phyloP scores from a whole-genome alignment of 2,113 vertebrate species.

The Semnornis frantzii region DNA sequence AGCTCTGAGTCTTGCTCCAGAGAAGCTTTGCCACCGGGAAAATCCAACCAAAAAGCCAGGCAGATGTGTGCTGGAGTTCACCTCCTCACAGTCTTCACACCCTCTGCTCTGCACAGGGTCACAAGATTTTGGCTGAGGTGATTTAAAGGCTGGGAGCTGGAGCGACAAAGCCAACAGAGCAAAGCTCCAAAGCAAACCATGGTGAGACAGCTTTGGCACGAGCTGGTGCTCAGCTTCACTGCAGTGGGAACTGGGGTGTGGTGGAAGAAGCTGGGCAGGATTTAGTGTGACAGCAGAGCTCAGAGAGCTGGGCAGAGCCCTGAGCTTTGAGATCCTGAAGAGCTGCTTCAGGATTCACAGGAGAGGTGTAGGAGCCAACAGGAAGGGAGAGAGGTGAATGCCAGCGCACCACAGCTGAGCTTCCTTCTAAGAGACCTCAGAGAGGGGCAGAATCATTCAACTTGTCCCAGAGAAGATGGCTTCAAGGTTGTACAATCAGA shows the following conservation, averaged over 20 bases:
- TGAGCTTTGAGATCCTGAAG: not conserved
- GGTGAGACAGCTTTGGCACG: not conserved
- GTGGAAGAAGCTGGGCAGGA: not conserved
- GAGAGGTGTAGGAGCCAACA: not conserved
- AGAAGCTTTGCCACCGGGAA: not conserved
- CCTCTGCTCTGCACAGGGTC: not conserved
- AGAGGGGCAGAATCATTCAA: not conserved
- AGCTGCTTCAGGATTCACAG: not conserved
- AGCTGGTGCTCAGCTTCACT: not conserved
- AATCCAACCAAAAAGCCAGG: not conserved
- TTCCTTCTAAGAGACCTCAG: not conserved
- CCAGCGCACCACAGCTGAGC: not conserved
- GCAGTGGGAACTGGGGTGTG: rapidly evolving
- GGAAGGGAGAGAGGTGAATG: not conserved
- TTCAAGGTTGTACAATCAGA: not conserved
- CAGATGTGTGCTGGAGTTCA: not conserved
- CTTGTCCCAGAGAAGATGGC: not conserved
- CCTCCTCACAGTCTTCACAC: not conserved
- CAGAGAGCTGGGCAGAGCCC: not conserved
- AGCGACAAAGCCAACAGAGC: not conserved
- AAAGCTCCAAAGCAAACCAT: not conserved
- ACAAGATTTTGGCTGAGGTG: not conserved
- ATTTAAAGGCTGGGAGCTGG: not conserved
- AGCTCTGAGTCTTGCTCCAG: not conserved
- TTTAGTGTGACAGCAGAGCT: not conserved